Evolutionary conservation across 1,140 invertebrate species (phyloP).

Genomic region (Calliopsis andreniformis): DNA sequence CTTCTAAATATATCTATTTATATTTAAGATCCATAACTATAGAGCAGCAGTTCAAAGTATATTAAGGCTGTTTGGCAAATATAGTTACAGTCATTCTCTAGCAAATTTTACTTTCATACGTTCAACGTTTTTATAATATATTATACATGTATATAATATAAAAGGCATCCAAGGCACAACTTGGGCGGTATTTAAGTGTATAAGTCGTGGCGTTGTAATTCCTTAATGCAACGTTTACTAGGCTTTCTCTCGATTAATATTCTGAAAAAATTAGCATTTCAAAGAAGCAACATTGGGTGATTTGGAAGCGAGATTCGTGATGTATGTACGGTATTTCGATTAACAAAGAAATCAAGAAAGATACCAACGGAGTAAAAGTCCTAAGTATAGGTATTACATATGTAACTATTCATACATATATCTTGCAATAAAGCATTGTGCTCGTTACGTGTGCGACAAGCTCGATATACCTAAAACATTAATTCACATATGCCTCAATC

Average conservation of each 20-base stretch:
- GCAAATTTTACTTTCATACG: conserved; percentile 14
- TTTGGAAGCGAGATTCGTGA: conserved; percentile 57
- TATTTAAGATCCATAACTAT: conserved; percentile 15
- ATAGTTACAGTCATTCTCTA: conserved; percentile 21
- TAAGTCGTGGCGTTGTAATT: neutral
- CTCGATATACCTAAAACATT: conserved; percentile 46
- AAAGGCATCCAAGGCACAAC: conserved; percentile 62
- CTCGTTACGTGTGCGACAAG: conserved; percentile 48
- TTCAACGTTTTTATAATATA: conserved; percentile 27
- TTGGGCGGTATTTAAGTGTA: conserved; percentile 24
- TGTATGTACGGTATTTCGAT: conserved; percentile 38
- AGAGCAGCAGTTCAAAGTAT: conserved; percentile 16
- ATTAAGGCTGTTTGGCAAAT: conserved; percentile 20
- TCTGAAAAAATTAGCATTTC: conserved; percentile 17
- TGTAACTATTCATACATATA: conserved; percentile 59
- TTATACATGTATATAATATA: conserved; percentile 36
- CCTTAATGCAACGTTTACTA: neutral
- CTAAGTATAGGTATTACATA: conserved; percentile 47
- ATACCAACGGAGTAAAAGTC: conserved; percentile 55
- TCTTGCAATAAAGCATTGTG: conserved; percentile 59
- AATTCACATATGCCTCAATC: conserved; percentile 17
- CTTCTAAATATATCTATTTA: conserved; percentile 21
- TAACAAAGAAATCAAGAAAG: conserved; percentile 46
- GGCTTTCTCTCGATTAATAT: neutral
- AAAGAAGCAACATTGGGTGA: conserved; percentile 22